Evolutionary conservation across 2,888 invertebrate species (phyloP), one percentile per base, ranked within the genome.

Genomic region (Scaptomyza tumidula): DNA sequence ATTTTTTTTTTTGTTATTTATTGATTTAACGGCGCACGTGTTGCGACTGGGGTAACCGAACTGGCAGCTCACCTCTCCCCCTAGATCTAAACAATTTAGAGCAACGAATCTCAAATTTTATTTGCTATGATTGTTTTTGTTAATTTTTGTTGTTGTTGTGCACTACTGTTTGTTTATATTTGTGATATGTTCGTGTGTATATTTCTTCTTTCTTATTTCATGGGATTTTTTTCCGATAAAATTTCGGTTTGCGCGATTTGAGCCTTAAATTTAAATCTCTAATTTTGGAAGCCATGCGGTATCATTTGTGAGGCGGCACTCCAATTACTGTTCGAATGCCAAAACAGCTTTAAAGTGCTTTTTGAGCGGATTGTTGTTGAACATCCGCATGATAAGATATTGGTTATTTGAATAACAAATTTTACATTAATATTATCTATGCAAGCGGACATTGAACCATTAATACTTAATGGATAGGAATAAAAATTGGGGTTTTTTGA

Each of bases 1-100:
- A 64, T 70, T 72, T 82, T 63, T 74, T 4, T 24, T 24, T 24
- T 77, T n/a, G n/a, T n/a, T n/a, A n/a, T 70, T 74, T 86, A 78
- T 86, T 86, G 71, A 83, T 80, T 86, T 76, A 80, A 74, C 78
- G 83, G 63, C 76, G 83, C 83, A 83, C 83, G 86, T 83, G 83
- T 83, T 82, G 80, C 76, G 62, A 61, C 64, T 59, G 68, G 24
- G 70, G 66, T 65, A 82, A 70, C 67, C 86, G 72, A 75, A 67
- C 73, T 60, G 55, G n/a, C 54, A 52, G 19, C 56, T 16, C 35
- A 9, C 31, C 66, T n/a, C 46, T 33, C 50, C 70, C 58, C 57
- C 31, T 56, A 53, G 46, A 45, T 33, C 65, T 44, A 27, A 27
- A 48, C 60, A 64, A 71, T 58, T 56, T 57, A 49, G 57, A 58